Conservation (phyloP, 2,888 invertebrate genomes). For the Chalcis sispes region DNA sequence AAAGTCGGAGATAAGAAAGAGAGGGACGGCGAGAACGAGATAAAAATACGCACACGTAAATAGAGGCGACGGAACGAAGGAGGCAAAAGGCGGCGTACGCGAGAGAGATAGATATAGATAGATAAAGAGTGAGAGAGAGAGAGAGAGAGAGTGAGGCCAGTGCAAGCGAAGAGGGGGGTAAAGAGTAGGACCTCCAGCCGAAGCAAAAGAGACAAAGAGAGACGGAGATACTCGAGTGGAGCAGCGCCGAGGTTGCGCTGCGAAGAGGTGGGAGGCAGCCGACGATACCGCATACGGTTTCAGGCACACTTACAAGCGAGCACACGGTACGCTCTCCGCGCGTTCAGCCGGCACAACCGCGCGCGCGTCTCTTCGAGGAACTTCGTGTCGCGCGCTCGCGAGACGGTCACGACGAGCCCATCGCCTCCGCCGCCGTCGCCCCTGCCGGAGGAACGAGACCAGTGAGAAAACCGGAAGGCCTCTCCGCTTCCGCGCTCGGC, state of each 20-base stretch:
- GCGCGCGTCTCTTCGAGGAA: conserved; percentile 29
- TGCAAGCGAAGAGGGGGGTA: conserved; percentile 29
- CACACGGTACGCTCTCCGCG: conserved; percentile 21
- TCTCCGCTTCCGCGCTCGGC: background rate
- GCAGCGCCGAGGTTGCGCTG: conserved; percentile 1
- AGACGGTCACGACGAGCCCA: background rate
- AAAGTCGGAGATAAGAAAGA: background rate
- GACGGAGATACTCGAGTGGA: conserved; percentile 53
- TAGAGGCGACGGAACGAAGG: background rate
- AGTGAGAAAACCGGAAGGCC: background rate
- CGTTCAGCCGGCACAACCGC: too few species aligned
- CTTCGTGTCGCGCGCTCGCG: conserved; percentile 53
- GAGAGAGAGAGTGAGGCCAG: conserved; percentile 37
- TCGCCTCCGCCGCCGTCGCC: too few species aligned
- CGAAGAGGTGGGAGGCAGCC: conserved; percentile 36
- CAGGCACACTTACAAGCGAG: conserved; percentile 38
- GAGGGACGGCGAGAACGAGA: conserved; percentile 9
- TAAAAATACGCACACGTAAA: conserved; percentile 1
- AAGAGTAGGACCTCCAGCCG: background rate
- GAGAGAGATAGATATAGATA: conserved; percentile 36
- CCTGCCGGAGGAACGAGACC: background rate
- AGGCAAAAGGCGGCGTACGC: conserved; percentile 4
- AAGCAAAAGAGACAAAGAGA: conserved; percentile 36
- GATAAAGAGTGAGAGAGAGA: conserved; percentile 35
- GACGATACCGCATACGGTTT: conserved; percentile 55